Evolutionary conservation across 2,888 invertebrate species (phyloP), one percentile per base, ranked within the genome.

Genomic region (Ferdinandea cuprea): DNA sequence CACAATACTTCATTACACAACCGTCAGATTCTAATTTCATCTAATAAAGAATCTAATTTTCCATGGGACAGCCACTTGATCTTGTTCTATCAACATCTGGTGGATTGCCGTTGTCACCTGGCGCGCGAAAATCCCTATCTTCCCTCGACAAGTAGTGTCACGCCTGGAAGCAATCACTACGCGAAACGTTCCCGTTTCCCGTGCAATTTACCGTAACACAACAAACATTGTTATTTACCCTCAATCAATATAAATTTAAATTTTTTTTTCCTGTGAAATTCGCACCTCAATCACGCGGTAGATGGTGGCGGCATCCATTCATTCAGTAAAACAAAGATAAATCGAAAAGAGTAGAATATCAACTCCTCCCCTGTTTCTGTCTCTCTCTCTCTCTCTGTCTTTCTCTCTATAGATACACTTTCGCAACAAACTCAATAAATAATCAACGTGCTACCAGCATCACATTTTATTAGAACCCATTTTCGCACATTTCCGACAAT

Each of bases 11-110:
- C 56, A 65, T 72, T 65, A 3, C 2, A 46, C 54, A 28, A 28
- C 32, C 61, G 42, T 61, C 56, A 58, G 11, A 46, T 71, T 63
- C 52, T 69, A 65, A 74, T 74, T 69, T 63, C 28, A 8, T 59
- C 37, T 40, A 81, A 72, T 65, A 81, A 81, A 44, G 48, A 77
- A 81, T 54, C 46, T 77, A 77, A 81, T 81, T 81, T 81, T 59
- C 77, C 77, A 52, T 63, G 77, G 35, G 65, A 77, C 65, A 72
- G 61, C 37, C 59, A 56, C 71, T 71, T 59, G 59, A 77, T 77
- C 61, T 66, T 77, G 54, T 66, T 66, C 54, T 15, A 50, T 65
- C 76, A 58, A 42, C 37, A 59, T 15, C 71, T 37, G 15, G 30
- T 46, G 44, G 19, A 13, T 21, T 4, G 9, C 9, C 15, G 15